Percentiles rank a stretch among this genome's conserved stretches.
These are phyloP conservation scores for Nesoenas mayeri DNA, from an alignment of 2,113 vertebrate species.

Conservation along the genomic window DNA sequence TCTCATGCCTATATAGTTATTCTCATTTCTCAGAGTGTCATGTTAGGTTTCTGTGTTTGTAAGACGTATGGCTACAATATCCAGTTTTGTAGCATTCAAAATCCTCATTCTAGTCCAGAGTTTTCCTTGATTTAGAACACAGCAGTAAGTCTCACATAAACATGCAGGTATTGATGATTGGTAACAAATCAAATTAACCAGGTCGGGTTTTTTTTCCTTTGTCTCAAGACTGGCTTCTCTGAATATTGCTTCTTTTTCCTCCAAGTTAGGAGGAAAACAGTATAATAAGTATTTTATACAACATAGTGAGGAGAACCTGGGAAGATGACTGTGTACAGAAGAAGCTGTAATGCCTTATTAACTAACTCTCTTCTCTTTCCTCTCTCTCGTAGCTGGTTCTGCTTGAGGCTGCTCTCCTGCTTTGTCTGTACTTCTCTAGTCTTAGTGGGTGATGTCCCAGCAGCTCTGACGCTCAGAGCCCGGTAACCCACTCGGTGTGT, in stretches of 20 bases:
- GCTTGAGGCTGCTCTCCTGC: conserved; percentile 69
- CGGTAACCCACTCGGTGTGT: conserved; percentile 82
- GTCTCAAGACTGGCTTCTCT: neutral
- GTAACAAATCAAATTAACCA: neutral
- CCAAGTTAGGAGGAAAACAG: neutral
- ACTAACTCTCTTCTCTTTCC: conserved; percentile 68
- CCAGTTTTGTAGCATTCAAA: neutral
- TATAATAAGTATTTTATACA: neutral
- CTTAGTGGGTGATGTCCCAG: conserved; percentile 79
- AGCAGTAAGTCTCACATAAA: neutral
- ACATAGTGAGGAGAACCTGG: neutral
- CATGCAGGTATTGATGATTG: neutral
- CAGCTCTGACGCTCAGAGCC: conserved; percentile 78
- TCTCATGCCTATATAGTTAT: neutral
- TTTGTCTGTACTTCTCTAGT: conserved; percentile 63
- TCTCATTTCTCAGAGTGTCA: neutral
- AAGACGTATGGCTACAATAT: neutral
- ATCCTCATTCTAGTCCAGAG: neutral
- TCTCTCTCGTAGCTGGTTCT: conserved; percentile 66
- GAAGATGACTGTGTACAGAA: neutral
- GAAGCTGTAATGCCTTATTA: neutral
- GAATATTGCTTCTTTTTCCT: neutral
- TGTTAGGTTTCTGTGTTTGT: neutral
- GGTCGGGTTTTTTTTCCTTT: neutral
- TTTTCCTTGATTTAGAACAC: neutral